Evolutionary conservation across 2,888 invertebrate genomes (phyloP).

Genomic region (Cephus runcator): DNA sequence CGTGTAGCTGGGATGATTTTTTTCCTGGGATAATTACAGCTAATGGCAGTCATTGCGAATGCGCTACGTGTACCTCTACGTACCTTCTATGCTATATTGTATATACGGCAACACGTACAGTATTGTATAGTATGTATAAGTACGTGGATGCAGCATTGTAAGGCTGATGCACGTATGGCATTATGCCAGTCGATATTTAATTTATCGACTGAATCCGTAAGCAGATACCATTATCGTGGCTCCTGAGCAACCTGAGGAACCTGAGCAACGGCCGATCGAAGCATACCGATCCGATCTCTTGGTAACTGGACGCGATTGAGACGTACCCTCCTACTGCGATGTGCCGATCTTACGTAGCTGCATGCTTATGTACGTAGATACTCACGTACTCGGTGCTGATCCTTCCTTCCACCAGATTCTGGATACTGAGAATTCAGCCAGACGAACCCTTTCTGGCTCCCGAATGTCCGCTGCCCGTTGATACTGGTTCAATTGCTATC

Average conservation of each 20-base stretch:
- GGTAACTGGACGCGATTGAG: conserved; percentile 32
- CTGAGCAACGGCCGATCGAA: no score
- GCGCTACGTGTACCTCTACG: conserved; percentile 19
- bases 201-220: conserved; percentile 51
- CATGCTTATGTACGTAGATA: no score
- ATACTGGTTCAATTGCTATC: no score
- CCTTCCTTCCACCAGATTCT: not conserved
- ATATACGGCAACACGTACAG: no score
- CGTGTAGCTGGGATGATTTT: conserved; percentile 37
- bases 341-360: no score
- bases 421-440: not conserved
- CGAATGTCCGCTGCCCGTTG: no score
- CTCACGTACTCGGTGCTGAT: no score
- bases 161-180: conserved; percentile 1
- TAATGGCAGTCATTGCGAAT: conserved; percentile 54
- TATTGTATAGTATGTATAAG: no score
- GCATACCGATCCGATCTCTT: no score
- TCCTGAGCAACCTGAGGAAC: conserved; percentile 1
- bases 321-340: conserved; percentile 17
- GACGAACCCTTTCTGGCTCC: no score
- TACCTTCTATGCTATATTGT: no score
- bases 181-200: conserved; percentile 42
- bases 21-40: conserved; percentile 52
- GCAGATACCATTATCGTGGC: conserved; percentile 42
- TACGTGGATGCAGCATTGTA: not conserved